Conservation (phyloP, 1,140 invertebrate species). For the Drosophila prosaltans region DNA sequence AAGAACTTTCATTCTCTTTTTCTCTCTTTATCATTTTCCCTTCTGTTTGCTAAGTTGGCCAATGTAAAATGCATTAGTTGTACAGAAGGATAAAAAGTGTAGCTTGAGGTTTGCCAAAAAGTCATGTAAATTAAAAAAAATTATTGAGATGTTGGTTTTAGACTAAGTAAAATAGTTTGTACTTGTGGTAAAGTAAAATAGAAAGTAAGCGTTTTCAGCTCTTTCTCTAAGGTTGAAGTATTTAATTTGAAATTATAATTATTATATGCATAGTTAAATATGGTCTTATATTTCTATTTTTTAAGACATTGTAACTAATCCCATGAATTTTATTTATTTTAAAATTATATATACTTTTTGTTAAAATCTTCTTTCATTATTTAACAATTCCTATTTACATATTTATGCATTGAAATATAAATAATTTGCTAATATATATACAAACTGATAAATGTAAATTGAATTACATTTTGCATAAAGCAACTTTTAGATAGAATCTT, state of each 20-base stretch:
- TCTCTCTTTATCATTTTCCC: not conserved
- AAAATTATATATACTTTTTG: no score
- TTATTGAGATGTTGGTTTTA: slow-evolving; percentile 34
- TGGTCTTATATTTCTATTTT: no score
- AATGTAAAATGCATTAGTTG: slow-evolving; percentile 50
- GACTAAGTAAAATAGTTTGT: not conserved
- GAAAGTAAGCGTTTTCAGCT: not conserved
- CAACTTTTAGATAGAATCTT: not conserved
- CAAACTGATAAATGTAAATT: not conserved
- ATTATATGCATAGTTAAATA: no score
- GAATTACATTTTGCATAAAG: not conserved
- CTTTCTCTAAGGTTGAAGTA: no score
- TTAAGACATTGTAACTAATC: no score
- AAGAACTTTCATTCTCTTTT: slow-evolving; percentile 11
- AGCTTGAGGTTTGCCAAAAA: slow-evolving; percentile 2
- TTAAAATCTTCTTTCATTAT: not conserved
- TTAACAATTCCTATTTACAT: not conserved
- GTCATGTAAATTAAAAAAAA: slow-evolving; percentile 41
- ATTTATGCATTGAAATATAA: not conserved
- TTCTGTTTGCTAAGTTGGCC: slow-evolving; percentile 25
- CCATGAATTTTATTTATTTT: no score
- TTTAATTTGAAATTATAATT: no score
- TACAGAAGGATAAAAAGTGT: not conserved
- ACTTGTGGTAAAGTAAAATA: not conserved
- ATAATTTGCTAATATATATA: not conserved